Evolutionary conservation across 2,888 invertebrate species (phyloP), one percentile per base, ranked within the genome.

Genomic region (Stenodema calcarata): DNA sequence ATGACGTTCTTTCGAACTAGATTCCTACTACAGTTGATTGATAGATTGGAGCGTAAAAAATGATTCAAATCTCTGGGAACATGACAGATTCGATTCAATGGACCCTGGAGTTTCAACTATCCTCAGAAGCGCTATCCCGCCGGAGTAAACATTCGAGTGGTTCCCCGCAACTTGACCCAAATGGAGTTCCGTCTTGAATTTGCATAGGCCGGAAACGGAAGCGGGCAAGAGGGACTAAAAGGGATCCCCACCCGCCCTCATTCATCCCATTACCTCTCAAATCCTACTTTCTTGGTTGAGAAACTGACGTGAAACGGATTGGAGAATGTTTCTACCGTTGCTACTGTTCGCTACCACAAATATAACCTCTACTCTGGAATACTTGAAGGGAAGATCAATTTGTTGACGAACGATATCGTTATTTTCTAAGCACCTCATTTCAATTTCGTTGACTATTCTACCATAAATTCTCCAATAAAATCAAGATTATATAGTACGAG

Each of bases 101-200:
- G 11, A 23, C 62, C 23, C 23, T 23, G 62, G 11, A 62, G 62
- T 23, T 62, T 62, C 23, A 11, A 18, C 12, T 23, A 23, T 12
- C 18, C 62, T 62, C 23, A 23, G 62, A 11, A 18, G 62, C 27
- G 4, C 62, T 18, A 62, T 23, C 62, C 62, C 62, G 18, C 62
- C 27, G 11, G 62, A 62, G 62, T 62, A 62, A 23, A 62, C 62
- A 62, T 62, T 62, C 62, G 23, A 84, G 84, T 84, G 84, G 84
- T 84, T 84, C 18, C 84, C 84, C 84, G 14, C 84, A 73, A 84
- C 84, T 84, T 84, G 84, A 84, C 84, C 84, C 84, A 84, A 84
- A 84, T 84, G 84, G 84, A 82, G 84, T 84, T 84, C 84, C 84
- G 70, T 35, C 84, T 84, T 73, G 84, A 84, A 84, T 84, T 84